These are phyloP conservation scores for Trachelus stipa DNA, from an alignment of 2,888 invertebrate genomes.

Conservation along the genomic window DNA sequence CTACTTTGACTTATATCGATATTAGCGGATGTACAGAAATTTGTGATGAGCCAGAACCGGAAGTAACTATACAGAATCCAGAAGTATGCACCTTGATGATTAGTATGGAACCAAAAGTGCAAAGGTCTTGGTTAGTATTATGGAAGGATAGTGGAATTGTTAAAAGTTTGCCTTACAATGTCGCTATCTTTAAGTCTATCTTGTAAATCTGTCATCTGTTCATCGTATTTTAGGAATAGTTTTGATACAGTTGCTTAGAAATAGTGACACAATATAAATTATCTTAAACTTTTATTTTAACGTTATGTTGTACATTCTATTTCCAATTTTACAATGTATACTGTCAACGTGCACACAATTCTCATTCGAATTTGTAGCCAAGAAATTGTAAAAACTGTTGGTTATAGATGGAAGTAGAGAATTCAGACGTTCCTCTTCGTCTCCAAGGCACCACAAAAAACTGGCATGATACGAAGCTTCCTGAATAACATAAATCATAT, in stretches of 20 bases:
- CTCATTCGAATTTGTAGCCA: slow-evolving; percentile 61
- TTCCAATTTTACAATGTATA: slow-evolving; percentile 80
- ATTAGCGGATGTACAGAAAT: slow-evolving; percentile 52
- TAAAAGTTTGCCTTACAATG: slow-evolving; percentile 45
- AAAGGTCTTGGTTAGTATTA: slow-evolving; percentile 49
- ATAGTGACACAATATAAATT: neutral
- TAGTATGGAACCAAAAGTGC: slow-evolving; percentile 46
- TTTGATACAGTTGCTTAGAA: neutral
- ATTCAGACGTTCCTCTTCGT: slow-evolving; percentile 70
- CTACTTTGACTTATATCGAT: slow-evolving; percentile 52
- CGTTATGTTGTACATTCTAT: slow-evolving; percentile 75
- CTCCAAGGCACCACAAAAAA: slow-evolving; percentile 82
- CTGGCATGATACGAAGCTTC: slow-evolving; percentile 88
- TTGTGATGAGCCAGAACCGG: slow-evolving; percentile 37
- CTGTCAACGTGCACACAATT: slow-evolving; percentile 69
- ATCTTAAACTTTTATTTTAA: slow-evolving; percentile 56
- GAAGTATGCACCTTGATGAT: slow-evolving; percentile 50
- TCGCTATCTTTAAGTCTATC: slow-evolving; percentile 52
- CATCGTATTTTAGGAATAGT: neutral
- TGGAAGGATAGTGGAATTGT: slow-evolving; percentile 49
- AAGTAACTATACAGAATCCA: slow-evolving; percentile 45
- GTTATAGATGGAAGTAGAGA: slow-evolving; percentile 69
- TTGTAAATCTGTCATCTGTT: slow-evolving; percentile 16
- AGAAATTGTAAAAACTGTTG: slow-evolving; percentile 60
- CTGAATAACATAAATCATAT: slow-evolving; percentile 64